Evolutionary conservation across 1,140 invertebrate genomes (phyloP), one percentile per base, ranked within the genome.

Genomic region (Sycophaga agraensis): DNA sequence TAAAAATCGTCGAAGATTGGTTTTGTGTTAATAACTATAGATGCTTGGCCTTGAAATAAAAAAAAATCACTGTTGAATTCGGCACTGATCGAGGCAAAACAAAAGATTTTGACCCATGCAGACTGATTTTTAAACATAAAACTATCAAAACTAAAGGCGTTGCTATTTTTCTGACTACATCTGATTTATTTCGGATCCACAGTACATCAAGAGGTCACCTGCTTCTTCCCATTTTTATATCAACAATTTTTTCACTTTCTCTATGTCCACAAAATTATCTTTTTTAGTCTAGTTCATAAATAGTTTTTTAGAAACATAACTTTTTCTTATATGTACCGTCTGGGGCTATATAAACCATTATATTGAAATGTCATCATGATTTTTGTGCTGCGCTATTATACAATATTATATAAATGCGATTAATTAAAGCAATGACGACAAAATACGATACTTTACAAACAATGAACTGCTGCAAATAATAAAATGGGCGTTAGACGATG

Each of bases 101-200:
- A n/a, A 43, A 55, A 19, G n/a, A 17, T 17, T 17, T 39, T 58
- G 16, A 7, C 39, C 22, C 43, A 16, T 46, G 7, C 45, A 58
- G 21, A n/a, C 43, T 48, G n/a, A 48, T 39, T 40, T 19, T 50
- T 39, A 39, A 56, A 6, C 35, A 19, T 21, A n/a, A 4, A n/a
- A 56, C 19, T 9, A 21, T 11, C 34, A 49, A 24, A 35, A 28
- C 31, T 50, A 42, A 21, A 50, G 12, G n/a, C 35, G 34, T 66
- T 66, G 68, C 70, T 58, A 66, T 59, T 68, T 71, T 69, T 69
- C 64, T 69, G 58, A 57, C 42, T 57, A 61, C n/a, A n/a, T 65
- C 56, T 31, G 34, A 46, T 22, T 60, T 46, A 54, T 54, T 17
- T 61, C 28, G 21, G 24, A 61, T 54, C 42, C n/a, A n/a, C 24